Base-by-base conservation (phyloP, 2,113 vertebrate genomes). In the Pachypanchax playfairii region DNA sequence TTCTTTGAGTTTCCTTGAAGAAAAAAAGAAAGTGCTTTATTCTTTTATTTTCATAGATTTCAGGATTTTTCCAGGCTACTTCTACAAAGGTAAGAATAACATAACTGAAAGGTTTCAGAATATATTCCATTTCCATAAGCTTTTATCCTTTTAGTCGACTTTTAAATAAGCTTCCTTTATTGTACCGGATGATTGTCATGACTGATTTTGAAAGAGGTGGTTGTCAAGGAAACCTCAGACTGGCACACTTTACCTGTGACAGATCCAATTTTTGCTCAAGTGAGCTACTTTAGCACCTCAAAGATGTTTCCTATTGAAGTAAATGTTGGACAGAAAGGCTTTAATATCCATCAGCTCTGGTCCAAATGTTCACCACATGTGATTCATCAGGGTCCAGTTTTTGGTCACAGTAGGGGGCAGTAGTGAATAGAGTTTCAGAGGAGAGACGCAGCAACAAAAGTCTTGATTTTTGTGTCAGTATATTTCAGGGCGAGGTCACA, bases 391-490 rank as follows among this genome's bases (percentile, higher is more conserved):
- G n/a, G 10, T 21, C 13, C 20, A 52, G 38, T 42, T 55, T 5
- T 1, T 69, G 21, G 28, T 35, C 38, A 31, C 89, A 87, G 77
- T 66, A 89, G 89, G 86, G 89, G 89, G 87, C 87, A 87, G 83
- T 83, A 86, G 82, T 72, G 78, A 85, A 73, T 61, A 80, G 73
- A 51, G 63, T 74, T 77, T 82, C 41, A 22, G 17, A 26, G 49
- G 36, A 60, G 28, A 31, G 21, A 35, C 12, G 10, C 3, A 4
- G 13, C 24, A 50, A 42, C 41, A 11, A 53, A 44, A 26, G 52
- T 64, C 6, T 15, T 15, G 20, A 52, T 14, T 39, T 68, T 51
- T 67, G 29, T 67, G 41, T 39, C 44, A 56, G 36, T 29, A 33
- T 70, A n/a, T n/a, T 60, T 39, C 24, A 65, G 56, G 62, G 58